These are phyloP conservation scores for Portevinia maculata DNA, from an alignment of 2,888 invertebrate genomes.

Conservation along the genomic window DNA sequence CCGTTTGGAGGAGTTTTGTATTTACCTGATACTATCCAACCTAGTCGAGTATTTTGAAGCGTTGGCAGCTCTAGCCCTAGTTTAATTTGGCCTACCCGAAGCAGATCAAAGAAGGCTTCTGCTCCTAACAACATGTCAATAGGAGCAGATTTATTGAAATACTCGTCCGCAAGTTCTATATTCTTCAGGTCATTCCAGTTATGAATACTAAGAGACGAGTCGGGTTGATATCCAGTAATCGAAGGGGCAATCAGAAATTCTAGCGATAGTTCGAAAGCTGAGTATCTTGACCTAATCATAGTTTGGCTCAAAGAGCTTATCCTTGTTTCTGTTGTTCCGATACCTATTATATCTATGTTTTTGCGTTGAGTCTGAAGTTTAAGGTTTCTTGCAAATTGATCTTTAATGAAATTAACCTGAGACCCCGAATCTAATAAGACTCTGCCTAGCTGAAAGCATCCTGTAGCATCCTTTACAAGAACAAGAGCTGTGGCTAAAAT, in stretches of 20 bases:
- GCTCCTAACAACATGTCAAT: slow-evolving; percentile 44
- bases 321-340: slow-evolving; percentile 5
- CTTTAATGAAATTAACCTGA: not conserved
- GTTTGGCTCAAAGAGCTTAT: slow-evolving; percentile 36
- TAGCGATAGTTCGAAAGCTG: slow-evolving; percentile 41
- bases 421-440: not conserved
- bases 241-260: slow-evolving; percentile 37
- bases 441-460: not conserved
- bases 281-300: slow-evolving; percentile 38
- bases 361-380: not conserved
- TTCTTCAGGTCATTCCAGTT: slow-evolving; percentile 42
- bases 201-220: slow-evolving; percentile 12
- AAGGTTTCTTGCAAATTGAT: not conserved
- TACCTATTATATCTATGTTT: not conserved
- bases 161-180: slow-evolving; percentile 58
- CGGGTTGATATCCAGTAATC: slow-evolving; percentile 69
- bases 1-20: slow-evolving; percentile 2
- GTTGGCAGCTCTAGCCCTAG: not conserved
- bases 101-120: slow-evolving; percentile 26
- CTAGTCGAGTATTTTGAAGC: slow-evolving; percentile 7
- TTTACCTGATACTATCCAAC: slow-evolving; percentile 28
- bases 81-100: not conserved
- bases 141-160: slow-evolving; percentile 31
- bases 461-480: not conserved
- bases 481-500: not conserved